Evolutionary conservation across 2,888 invertebrate species (phyloP).

Genomic region (Cheiracanthium punctorium): DNA sequence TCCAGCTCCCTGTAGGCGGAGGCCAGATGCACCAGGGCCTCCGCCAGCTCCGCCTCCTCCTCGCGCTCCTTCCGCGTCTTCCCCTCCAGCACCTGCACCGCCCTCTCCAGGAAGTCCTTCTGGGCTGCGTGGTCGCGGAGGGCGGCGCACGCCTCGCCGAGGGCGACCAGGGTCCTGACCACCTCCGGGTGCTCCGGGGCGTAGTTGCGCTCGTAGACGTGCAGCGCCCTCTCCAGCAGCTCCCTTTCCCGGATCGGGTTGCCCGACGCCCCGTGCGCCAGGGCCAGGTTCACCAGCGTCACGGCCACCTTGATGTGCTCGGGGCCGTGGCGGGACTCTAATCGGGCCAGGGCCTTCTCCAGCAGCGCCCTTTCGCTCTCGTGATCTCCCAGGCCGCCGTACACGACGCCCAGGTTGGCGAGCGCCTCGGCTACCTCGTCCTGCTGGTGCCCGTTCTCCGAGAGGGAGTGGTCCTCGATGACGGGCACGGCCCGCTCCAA

Average conservation of each 20-base stretch:
- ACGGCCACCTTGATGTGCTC: constrained; percentile 55
- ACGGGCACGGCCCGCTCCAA: constrained; percentile 33
- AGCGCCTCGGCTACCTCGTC: constrained; percentile 37
- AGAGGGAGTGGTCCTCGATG: constrained; percentile 18
- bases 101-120: constrained; percentile 41
- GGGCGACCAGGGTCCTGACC: constrained; percentile 28
- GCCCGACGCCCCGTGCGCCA: constrained; percentile 32
- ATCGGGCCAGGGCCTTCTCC: constrained; percentile 25
- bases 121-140: constrained; percentile 13
- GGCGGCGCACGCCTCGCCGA: constrained; percentile 25
- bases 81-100: constrained; percentile 32
- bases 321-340: constrained; percentile 36
- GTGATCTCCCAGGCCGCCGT: constrained; percentile 39
- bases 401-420: constrained; percentile 54
- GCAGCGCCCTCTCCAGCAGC: constrained; percentile 30
- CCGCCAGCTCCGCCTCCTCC: constrained; percentile 35
- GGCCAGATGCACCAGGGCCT: constrained; percentile 29
- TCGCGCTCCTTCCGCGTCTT: neutral
- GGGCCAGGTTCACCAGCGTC: constrained; percentile 39
- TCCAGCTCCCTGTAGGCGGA: constrained; percentile 39
- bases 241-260: constrained; percentile 25
- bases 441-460: neutral
- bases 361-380: constrained; percentile 38
- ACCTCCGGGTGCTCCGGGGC: constrained; percentile 43
- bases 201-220: constrained; percentile 38